Conservation (phyloP, 2,113 vertebrate species). For the Leptosomus discolor region DNA sequence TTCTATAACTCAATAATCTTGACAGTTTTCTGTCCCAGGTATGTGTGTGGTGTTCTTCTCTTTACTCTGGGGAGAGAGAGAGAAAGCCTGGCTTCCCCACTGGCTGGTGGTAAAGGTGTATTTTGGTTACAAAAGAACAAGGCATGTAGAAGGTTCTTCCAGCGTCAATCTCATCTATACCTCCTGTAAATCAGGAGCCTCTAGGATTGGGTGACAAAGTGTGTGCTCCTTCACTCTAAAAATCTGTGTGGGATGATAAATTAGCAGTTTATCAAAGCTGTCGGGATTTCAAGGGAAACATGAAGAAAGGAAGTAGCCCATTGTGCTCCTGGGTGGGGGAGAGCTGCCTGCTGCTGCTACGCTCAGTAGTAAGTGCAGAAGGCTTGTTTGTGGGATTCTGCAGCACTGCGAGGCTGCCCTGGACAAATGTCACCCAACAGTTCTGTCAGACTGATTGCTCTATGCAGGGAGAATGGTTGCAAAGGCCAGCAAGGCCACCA, state of each 20-base stretch:
- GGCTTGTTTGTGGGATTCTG: background rate
- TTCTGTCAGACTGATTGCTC: background rate
- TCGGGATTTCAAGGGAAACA: background rate
- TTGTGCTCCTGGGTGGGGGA: accelerated
- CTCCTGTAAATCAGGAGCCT: background rate
- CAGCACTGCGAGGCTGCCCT: background rate
- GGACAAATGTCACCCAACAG: background rate
- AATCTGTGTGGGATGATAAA: background rate
- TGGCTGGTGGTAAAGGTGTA: background rate
- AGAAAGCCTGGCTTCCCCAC: background rate
- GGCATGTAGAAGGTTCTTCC: background rate
- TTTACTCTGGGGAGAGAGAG: background rate
- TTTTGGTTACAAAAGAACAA: background rate
- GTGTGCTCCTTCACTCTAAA: background rate
- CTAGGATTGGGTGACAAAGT: background rate
- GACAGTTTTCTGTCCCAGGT: background rate
- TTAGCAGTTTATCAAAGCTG: background rate
- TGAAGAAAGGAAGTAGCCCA: background rate
- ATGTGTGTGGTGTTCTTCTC: background rate
- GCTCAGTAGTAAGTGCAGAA: background rate
- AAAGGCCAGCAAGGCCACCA: background rate
- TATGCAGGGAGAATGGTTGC: background rate
- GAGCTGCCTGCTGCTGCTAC: background rate
- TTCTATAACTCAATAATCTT: background rate
- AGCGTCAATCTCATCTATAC: background rate